A percentile compares a stretch with the other conserved stretches of the same genome.
phyloP scores from a whole-genome alignment of 2,888 invertebrate species.

The Cartodere bifasciata region DNA sequence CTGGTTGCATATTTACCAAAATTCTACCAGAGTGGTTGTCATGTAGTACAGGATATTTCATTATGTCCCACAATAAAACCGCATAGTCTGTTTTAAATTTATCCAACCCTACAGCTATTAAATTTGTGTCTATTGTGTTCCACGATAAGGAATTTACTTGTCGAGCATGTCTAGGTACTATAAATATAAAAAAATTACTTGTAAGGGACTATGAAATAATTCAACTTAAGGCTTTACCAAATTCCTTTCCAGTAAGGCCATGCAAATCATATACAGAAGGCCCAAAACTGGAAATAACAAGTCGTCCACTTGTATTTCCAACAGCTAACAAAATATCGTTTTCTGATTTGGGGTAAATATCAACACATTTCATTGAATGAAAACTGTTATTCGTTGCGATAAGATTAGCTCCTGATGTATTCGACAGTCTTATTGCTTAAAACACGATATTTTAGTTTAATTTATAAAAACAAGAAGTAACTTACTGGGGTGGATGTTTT shows the following conservation, averaged over 20 bases:
- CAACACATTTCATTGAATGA: constrained; percentile 74
- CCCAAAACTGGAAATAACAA: constrained; percentile 66
- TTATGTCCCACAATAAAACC: constrained; percentile 80
- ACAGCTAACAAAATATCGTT: constrained; percentile 73
- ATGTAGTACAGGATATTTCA: constrained; percentile 34
- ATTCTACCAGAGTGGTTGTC: constrained; percentile 20
- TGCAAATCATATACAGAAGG: constrained; percentile 52
- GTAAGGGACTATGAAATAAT: too few species aligned
- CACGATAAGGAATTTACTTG: constrained; percentile 80
- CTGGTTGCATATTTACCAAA: constrained; percentile 31
- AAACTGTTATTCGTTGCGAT: constrained; percentile 60
- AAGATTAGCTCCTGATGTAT: constrained; percentile 54
- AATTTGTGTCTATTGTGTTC: constrained; percentile 70
- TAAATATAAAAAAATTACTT: constrained; percentile 17
- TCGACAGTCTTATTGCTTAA: constrained; percentile 55
- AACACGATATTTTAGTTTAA: constrained; percentile 16
- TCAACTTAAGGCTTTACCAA: constrained; percentile 39
- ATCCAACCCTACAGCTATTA: constrained; percentile 79
- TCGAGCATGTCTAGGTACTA: constrained; percentile 73
- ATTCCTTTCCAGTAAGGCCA: constrained; percentile 61
- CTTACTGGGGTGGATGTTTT: constrained; percentile 35
- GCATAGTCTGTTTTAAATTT: constrained; percentile 82
- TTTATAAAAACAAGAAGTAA: background rate
- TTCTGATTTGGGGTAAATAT: constrained; percentile 68
- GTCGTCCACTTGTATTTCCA: constrained; percentile 81